A percentile compares a stretch with the other conserved stretches of the same genome.
These are phyloP conservation scores for Lampris incognitus DNA, from an alignment of 2,113 vertebrate species.

Conservation along the genomic window DNA sequence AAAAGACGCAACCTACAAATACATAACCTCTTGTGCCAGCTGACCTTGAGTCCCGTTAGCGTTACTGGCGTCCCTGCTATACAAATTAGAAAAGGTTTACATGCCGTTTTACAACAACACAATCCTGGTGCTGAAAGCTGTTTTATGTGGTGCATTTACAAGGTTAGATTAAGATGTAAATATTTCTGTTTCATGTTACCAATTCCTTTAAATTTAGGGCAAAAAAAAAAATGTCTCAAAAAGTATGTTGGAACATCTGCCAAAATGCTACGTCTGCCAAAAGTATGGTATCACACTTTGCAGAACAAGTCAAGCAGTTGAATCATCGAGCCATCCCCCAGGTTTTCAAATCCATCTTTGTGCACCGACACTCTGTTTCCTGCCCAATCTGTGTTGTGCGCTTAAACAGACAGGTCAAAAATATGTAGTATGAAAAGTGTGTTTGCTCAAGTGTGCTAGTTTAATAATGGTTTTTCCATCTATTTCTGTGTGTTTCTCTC, in stretches of 20 bases:
- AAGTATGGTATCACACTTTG: conserved; percentile 69
- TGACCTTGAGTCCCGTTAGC: conserved; percentile 58
- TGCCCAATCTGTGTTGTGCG: conserved; percentile 61
- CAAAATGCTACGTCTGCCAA: conserved; percentile 59
- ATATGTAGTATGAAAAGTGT: conserved; percentile 76
- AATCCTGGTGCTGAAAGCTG: conserved; percentile 49
- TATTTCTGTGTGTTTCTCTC: conserved; percentile 92
- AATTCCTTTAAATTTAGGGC: conserved; percentile 4
- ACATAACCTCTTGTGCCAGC: conserved; percentile 59
- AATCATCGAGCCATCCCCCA: conserved; percentile 59
- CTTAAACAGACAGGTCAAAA: conserved; percentile 75
- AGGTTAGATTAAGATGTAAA: conserved; percentile 15
- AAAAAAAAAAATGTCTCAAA: neutral
- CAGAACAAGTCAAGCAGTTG: conserved; percentile 54
- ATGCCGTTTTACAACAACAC: conserved; percentile 30
- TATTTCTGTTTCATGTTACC: conserved; percentile 29
- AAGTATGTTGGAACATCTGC: conserved; percentile 49
- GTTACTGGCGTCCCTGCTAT: conserved; percentile 64
- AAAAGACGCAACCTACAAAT: conserved; percentile 60
- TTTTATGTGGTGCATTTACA: conserved; percentile 31
- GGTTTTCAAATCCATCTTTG: conserved; percentile 66
- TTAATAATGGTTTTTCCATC: conserved; percentile 90
- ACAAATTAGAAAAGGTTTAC: conserved; percentile 59
- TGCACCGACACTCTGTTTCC: conserved; percentile 62
- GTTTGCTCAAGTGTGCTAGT: conserved; percentile 74